These are phyloP conservation scores for Phaetusa simplex DNA, from an alignment of 2,113 vertebrate species.

Conservation along the genomic window DNA sequence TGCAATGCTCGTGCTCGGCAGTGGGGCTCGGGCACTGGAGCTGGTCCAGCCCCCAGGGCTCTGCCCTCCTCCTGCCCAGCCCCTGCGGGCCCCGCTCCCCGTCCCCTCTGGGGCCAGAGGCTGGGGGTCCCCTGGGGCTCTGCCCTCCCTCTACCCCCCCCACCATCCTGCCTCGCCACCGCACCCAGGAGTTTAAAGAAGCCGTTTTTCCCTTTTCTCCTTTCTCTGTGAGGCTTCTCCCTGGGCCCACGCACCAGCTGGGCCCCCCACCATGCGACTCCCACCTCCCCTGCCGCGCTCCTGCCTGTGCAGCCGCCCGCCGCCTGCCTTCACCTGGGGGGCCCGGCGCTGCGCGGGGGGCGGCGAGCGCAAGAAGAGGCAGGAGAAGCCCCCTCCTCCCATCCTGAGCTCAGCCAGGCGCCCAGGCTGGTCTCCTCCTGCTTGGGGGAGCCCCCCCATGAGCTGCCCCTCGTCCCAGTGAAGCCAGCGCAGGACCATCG, in stretches of 20 bases:
- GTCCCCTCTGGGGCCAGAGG: not conserved
- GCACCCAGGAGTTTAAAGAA: not conserved
- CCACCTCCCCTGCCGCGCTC: constrained; percentile 6
- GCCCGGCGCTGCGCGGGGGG: not conserved
- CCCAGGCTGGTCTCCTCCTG: not conserved
- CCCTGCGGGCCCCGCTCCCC: not conserved
- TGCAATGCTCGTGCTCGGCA: fast-evolving
- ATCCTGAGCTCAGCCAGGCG: not conserved
- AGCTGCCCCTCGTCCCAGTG: not conserved
- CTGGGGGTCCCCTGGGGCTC: not conserved
- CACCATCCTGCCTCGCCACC: not conserved
- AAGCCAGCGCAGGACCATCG: fast-evolving
- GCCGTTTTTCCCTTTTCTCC: not conserved
- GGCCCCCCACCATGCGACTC: constrained; percentile 35
- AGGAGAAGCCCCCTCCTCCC: not conserved
- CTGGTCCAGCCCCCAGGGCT: not conserved
- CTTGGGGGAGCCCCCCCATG: not conserved
- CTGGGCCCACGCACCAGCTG: constrained; percentile 56
- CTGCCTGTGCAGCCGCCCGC: not conserved
- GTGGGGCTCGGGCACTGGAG: not conserved
- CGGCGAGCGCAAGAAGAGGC: fast-evolving
- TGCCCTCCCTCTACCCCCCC: not conserved
- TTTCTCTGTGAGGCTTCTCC: not conserved
- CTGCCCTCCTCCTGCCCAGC: not conserved
- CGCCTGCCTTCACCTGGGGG: constrained; percentile 5